Evolutionary conservation across 2,113 vertebrate genomes (phyloP).

Genomic region (Vulpes vulpes): DNA sequence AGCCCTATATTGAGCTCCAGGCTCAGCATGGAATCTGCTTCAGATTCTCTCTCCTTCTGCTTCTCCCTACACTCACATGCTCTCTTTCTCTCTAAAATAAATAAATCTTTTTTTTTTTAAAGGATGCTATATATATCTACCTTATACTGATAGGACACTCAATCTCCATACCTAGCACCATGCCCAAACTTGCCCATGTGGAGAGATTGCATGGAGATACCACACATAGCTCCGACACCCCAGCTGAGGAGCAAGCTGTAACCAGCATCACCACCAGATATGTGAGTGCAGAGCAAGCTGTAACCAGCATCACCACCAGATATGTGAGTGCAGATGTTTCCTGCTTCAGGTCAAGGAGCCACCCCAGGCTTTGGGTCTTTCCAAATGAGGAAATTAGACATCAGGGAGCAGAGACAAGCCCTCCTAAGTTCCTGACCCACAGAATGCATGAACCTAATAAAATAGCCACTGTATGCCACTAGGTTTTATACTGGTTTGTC

Average conservation of each 20-base stretch:
- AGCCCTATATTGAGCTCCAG: not conserved
- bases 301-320: not conserved
- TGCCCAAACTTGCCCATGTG: not conserved
- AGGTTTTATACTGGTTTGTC: not conserved
- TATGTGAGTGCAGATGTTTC: not conserved
- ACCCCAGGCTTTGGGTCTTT: not conserved
- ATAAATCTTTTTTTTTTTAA: not conserved
- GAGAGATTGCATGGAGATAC: not conserved
- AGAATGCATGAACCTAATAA: not conserved
- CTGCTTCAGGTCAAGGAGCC: not conserved
- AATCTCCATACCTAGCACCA: too few relatives aligned
- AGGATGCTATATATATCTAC: not conserved
- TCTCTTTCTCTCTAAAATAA: not conserved
- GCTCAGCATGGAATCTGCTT: not conserved
- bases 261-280: not conserved
- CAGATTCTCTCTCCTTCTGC: not conserved
- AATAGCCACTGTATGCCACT: not conserved
- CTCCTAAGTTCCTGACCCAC: not conserved
- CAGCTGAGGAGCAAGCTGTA: not conserved
- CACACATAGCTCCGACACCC: not conserved
- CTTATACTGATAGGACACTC: not conserved
- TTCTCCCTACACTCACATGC: not conserved
- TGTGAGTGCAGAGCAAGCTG: not conserved
- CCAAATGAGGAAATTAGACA: not conserved
- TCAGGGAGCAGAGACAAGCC: not conserved